phyloP scores from a whole-genome alignment of 2,888 invertebrate genomes.

The Steinernema hermaphroditum region DNA sequence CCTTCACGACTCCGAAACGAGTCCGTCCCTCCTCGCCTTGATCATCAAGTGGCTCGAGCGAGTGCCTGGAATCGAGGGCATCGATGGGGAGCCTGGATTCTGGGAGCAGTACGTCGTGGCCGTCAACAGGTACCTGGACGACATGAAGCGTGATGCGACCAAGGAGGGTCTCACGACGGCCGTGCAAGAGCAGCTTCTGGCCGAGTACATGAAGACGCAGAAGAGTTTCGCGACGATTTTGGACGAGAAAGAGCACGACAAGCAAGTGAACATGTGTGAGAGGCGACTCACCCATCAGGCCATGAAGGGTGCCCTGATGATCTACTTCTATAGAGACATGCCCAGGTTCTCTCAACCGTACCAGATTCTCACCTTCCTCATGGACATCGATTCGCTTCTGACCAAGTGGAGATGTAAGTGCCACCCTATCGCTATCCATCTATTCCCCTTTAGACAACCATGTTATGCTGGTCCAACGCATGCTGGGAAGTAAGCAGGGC shows the following conservation, averaged over 20 bases:
- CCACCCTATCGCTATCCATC: background rate
- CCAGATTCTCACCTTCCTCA: constrained; percentile 86
- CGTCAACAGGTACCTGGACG: constrained; percentile 73
- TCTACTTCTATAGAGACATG: constrained; percentile 93
- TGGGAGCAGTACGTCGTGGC: constrained; percentile 83
- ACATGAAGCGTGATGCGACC: constrained; percentile 64
- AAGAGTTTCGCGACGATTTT: constrained; percentile 51
- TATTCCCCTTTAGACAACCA: constrained; percentile 82
- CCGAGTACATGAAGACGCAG: constrained; percentile 70
- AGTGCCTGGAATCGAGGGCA: constrained; percentile 83
- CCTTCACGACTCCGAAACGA: constrained; percentile 76
- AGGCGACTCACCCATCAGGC: constrained; percentile 86
- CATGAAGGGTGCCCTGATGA: constrained; percentile 94
- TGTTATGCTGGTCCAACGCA: constrained; percentile 94
- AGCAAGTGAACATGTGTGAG: constrained; percentile 73
- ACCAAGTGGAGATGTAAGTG: constrained; percentile 98
- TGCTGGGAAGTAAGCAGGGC: constrained; percentile 96
- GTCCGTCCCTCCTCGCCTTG: constrained; percentile 82
- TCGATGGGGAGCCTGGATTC: constrained; percentile 80
- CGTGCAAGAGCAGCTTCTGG: constrained; percentile 65
- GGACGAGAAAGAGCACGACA: constrained; percentile 79
- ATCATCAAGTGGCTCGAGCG: constrained; percentile 77
- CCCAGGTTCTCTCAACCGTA: constrained; percentile 96
- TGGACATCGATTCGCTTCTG: constrained; percentile 96
- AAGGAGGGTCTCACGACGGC: constrained; percentile 70